Conservation (phyloP, 2,797 vertebrate species). For the Gadopsis bispinosus region DNA sequence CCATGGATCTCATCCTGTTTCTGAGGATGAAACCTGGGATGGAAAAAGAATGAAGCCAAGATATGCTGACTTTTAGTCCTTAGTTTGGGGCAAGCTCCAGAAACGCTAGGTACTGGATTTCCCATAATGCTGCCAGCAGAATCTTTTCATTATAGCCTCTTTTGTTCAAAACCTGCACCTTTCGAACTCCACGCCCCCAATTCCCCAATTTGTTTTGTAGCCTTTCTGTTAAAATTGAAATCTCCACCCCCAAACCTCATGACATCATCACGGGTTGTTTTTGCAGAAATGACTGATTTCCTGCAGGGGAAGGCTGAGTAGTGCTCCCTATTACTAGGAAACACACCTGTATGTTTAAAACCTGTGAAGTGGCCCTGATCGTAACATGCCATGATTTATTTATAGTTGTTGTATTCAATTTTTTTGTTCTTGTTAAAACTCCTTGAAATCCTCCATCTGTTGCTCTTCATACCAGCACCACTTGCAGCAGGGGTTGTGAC, state of each 20-base stretch:
- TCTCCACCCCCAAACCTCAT: neutral
- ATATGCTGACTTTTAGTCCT: neutral
- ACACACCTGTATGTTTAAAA: constrained; percentile 23
- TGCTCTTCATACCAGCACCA: constrained; percentile 60
- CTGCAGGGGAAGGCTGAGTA: neutral
- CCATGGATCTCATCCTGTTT: neutral
- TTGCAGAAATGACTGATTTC: neutral
- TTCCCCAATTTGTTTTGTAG: neutral
- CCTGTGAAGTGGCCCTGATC: constrained; percentile 4
- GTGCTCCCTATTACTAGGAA: neutral
- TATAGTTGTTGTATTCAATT: constrained; percentile 43
- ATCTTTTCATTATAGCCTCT: neutral
- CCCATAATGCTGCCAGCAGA: neutral
- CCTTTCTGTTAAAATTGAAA: neutral
- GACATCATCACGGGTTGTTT: constrained; percentile 8
- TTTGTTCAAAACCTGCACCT: neutral
- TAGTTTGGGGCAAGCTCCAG: neutral
- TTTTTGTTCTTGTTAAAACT: constrained; percentile 58
- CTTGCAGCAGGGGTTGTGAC: constrained; percentile 60
- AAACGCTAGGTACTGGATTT: neutral
- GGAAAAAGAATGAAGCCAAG: neutral
- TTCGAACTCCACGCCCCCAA: neutral
- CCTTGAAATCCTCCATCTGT: constrained; percentile 66
- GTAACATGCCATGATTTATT: constrained; percentile 37
- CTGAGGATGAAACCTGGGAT: neutral